Base-by-base conservation (phyloP, 2,888 invertebrate species). In the Sturmia bella region DNA sequence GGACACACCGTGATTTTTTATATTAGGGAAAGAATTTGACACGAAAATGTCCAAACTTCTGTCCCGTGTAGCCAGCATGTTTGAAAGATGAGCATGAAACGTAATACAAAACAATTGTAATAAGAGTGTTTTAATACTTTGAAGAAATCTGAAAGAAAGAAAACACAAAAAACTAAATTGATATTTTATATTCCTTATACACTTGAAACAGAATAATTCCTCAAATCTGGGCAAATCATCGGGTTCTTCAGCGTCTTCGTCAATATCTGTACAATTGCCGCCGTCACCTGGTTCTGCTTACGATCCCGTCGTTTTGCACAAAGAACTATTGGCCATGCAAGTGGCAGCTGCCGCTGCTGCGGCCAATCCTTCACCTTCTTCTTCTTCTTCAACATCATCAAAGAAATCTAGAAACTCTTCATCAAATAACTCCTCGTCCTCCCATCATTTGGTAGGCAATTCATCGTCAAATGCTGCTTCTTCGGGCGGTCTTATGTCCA, bases 291-390 rank as follows among this genome's bases (percentile, higher is more conserved):
- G 89, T 15, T 90, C 90, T 3, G 90, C 90, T 12, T 91, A 91
- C 70, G 91, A 91, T 86, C 90, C 91, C 21, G 90, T 90, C 17
- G 90, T 89, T 43, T 85, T 91, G 83, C 91, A 91, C 84, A 91
- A 91, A 85, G 91, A 91, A 84, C 84, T 91, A 64, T 85, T 91
- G 79, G 91, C 91, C 70, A 91, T 91, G 91, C 91, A 91, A 86
- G 91, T 89, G 13, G 91, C 89, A 37, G 91, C 91, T 19, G 91
- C 90, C 7, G 89, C 90, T 27, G 89, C 90, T 80, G 88, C 89
- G 3, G 85, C 87, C 7, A 83, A 83, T 63, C 85, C 85, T 41
- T 80, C 85, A 66, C 84, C 85, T 17, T 85, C 86, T 24, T 85
- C 87, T 56, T 85, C 87, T 63, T 86, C 87, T 74, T 85, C 86